Base-by-base conservation (phyloP, 2,113 vertebrate species). In the Brachirus orientalis region DNA sequence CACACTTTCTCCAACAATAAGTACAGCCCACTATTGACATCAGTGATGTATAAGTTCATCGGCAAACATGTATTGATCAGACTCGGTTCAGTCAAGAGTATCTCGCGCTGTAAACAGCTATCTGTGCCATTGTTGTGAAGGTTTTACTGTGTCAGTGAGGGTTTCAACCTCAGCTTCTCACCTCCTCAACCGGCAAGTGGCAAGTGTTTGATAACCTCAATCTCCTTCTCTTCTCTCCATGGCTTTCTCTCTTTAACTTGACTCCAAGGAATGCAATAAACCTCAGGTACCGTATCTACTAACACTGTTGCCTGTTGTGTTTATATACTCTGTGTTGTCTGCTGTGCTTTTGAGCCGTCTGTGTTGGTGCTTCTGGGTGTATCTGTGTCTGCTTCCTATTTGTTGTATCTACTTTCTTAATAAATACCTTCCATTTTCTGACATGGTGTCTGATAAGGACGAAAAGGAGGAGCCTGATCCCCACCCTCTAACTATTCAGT, bases 221-320 rank as follows among this genome's bases (percentile, higher is more conserved):
- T 96, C 92, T 96, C 94, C 93, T 96, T 95, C 95, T 75, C 83
- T 91, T 90, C 95, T 95, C 93, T 94, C 72, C 93, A 93, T 89
- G 92, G 94, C 95, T n/a, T n/a, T 94, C 89, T 93, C 94, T 94
- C 95, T 95, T 95, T 94, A 95, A 94, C 94, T 92, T 91, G 95
- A 94, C 94, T 95, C 92, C 94, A 94, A 97, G 96, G 96, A 96
- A 95, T 95, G 95, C 95, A 93, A 94, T 96, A 98, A 98, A 95
- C 86, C 94, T 87, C 95, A 98, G 96, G 96, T 98, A 99, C 95
- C 43, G 94, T 97, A 95, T 94, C 89, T 77, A 48, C 92, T 95
- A 84, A 65, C 72, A 79, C 53, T 91, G 86, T 93, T 71, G 48
- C 75, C 48, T 82, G 50, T 87, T 22, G 44, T 87, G 43, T 76